These are phyloP conservation scores for Microctenopoma stevenorrisi DNA, from an alignment of 2,797 vertebrate species.

Conservation along the genomic window DNA sequence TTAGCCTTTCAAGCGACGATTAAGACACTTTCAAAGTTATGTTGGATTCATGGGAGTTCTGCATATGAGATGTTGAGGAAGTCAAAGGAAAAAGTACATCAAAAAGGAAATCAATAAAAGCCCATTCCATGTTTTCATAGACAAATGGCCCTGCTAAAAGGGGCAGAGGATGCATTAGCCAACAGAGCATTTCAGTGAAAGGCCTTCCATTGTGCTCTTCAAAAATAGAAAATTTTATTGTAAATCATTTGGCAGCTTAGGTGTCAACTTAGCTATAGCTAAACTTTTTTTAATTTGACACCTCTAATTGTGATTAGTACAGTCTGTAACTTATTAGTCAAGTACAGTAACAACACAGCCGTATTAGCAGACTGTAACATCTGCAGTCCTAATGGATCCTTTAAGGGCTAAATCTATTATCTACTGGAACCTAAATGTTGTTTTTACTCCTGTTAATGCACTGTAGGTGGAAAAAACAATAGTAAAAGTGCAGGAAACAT, in stretches of 20 bases:
- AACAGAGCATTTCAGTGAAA: conserved; percentile 29
- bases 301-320: conserved; percentile 3
- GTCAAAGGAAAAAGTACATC: conserved; percentile 26
- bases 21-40: conserved; percentile 66
- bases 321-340: conserved; percentile 10
- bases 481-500: neutral
- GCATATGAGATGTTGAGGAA: conserved; percentile 29
- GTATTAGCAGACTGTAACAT: neutral
- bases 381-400: conserved; percentile 7
- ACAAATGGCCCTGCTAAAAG: conserved; percentile 33
- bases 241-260: conserved; percentile 16
- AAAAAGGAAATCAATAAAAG: conserved; percentile 45
- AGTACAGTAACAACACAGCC: neutral
- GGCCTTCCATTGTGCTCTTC: conserved; percentile 34
- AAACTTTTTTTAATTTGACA: conserved; percentile 7
- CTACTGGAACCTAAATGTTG: neutral
- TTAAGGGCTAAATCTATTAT: neutral
- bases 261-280: conserved; percentile 11
- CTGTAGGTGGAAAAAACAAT: neutral
- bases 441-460: neutral
- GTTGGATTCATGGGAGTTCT: conserved; percentile 54
- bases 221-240: conserved; percentile 15
- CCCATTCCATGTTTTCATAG: conserved; percentile 18
- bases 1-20: conserved; percentile 69
- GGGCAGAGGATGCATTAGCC: conserved; percentile 17